Evolutionary conservation across 1,140 invertebrate genomes (phyloP), one percentile per base, ranked within the genome.

Genomic region (Drosophila grimshawi): DNA sequence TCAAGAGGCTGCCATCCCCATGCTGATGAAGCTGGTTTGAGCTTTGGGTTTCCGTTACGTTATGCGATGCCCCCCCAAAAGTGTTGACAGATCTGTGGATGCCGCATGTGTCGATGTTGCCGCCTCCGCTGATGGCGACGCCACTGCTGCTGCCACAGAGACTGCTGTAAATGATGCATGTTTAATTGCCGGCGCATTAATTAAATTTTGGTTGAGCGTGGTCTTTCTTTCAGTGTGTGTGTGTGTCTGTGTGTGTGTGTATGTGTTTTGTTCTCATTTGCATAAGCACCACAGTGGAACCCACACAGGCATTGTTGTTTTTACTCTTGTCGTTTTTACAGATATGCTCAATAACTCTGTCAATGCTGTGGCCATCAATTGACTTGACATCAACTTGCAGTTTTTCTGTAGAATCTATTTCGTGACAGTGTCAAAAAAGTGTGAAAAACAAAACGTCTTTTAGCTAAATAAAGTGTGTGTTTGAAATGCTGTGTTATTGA

Each of bases 131-230:
- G 69, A 73, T 63, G 74, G 51, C 66, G 65, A 46, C 66, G 65
- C 76, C 43, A 59, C 65, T 52, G 79, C 53, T 69, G 70, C 77
- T 60, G 62, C 68, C 65, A 74, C 61, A 49, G 71, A 33, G 33
- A 39, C 37, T 3, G 7, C 82, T 81, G 85, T 88, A 89, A 88
- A 88, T 88, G 83, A 88, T 88, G 83, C 85, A 88, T 88, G 83
- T 89, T 88, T 88, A 88, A 88, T 88, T 88, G 83, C 83, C 83
- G 70, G 66, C 83, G 83, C 85, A 88, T 88, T 89, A 88, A 88
- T 88, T 88, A 81, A 83, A 85, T 89, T 88, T 88, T 88, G 71
- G 71, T 59, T 67, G 80, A 72, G 63, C 62, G 51, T 64, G 68
- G 49, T 48, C 27, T 56, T 59, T 74, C 52, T 64, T 55, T 32